A percentile compares a stretch with the other conserved stretches of the same genome.
Conservation (phyloP, 1,140 invertebrate genomes). For the Nixonia krombeini region DNA sequence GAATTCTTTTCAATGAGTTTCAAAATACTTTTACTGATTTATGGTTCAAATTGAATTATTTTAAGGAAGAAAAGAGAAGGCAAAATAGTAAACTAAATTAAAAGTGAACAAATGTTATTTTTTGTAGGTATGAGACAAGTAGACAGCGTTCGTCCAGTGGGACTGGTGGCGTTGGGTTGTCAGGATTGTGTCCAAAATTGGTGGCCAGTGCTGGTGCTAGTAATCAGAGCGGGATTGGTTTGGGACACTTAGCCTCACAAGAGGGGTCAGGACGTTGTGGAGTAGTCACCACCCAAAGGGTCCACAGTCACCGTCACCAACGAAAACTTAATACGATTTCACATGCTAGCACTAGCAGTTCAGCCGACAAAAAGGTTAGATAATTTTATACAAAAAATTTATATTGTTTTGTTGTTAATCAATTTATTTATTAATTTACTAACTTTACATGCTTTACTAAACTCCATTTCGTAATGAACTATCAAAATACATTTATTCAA, state of each 20-base stretch:
- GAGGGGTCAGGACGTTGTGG: constrained; percentile 59
- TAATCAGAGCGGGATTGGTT: constrained; percentile 59
- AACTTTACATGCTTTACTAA: neutral
- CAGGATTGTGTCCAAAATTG: constrained; percentile 68
- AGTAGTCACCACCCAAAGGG: constrained; percentile 60
- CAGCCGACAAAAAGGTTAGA: constrained; percentile 60
- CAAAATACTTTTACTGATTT: neutral
- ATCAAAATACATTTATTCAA: no score
- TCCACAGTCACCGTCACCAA: constrained; percentile 60
- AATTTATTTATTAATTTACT: neutral
- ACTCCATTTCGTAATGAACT: no score
- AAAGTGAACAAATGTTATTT: neutral
- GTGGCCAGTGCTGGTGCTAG: constrained; percentile 60
- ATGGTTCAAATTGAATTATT: neutral
- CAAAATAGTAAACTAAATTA: neutral
- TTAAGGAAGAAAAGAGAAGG: neutral
- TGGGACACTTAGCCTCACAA: constrained; percentile 69
- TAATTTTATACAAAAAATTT: constrained; percentile 12
- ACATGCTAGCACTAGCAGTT: constrained; percentile 55
- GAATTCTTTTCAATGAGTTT: neutral
- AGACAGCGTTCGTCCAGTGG: constrained; percentile 66
- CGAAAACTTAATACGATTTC: constrained; percentile 64
- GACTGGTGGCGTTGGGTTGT: constrained; percentile 60
- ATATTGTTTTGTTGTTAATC: constrained; percentile 19
- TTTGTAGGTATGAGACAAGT: constrained; percentile 70